Base-by-base conservation (phyloP, 2,888 invertebrate species). In the Agrochola macilenta region DNA sequence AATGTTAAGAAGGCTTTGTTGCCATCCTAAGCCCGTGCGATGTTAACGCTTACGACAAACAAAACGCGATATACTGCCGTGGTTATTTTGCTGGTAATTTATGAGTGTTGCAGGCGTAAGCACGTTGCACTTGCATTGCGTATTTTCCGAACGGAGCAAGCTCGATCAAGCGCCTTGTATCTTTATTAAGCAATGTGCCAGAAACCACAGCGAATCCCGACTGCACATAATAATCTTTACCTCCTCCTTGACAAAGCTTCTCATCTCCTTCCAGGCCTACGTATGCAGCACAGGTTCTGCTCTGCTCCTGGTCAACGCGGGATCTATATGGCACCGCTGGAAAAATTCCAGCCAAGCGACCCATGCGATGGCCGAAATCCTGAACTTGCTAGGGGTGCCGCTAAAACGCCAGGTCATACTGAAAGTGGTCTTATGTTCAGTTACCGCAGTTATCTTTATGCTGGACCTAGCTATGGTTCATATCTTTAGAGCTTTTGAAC, bases 241-340 rank as follows among this genome's bases (percentile, higher is more conserved):
- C 26, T 30, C 1, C 35, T 49, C 20, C 5, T 58, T 49, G 2
- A 58, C 5, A 23, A 58, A n/a, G 20, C 2, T 68, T 43, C 14
- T 63, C 14, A 26, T 58, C 1, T 68, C 23, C 43, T 77, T 80
- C 4, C 86, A 96, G 95, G 89, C 88, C 0, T 95, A 93, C 74
- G 69, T 96, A 17, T 89, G 92, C 64, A 90, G 90, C 0, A 81
- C 91, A 0, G 95, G 95, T 0, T 87, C 90, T 1, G 81, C 90
- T 0, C 63, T 94, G 0, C 82, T 95, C 39, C 86, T 91, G 0
- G 46, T 93, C 3, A 96, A 96, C 74, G 92, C 94, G 0, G 90
- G 85, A 0, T 89, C 88, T 0, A 90, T 95, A 8, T 93, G 89
- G 90, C 87, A 83, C 3, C 91, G 92, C 0, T 96, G 95, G 95